These are phyloP conservation scores for Harpagifer antarcticus DNA, from an alignment of 2,797 vertebrate species.

Conservation along the genomic window DNA sequence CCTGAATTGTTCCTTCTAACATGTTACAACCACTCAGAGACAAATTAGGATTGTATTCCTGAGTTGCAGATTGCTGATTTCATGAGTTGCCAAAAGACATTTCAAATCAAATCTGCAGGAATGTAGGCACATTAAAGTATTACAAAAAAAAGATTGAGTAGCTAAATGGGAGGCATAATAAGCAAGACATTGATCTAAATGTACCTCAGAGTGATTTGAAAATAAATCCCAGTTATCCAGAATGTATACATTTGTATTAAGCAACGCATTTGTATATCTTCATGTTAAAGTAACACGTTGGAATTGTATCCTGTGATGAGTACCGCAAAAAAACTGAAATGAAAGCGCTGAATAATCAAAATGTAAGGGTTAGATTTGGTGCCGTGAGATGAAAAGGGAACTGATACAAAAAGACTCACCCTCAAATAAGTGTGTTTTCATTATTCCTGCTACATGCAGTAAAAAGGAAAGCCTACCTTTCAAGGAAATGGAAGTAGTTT, in stretches of 20 bases:
- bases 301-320: background rate
- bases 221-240: background rate
- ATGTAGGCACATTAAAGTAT: background rate
- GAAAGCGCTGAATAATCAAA: background rate
- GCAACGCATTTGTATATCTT: background rate
- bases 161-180: background rate
- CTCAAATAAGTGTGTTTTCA: background rate
- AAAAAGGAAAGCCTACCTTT: conserved; percentile 44
- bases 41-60: background rate
- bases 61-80: background rate
- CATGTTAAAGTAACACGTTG: background rate
- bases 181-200: background rate
- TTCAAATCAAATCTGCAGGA: background rate
- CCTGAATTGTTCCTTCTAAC: background rate
- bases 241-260: background rate
- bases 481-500: conserved; percentile 4
- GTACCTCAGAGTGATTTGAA: background rate
- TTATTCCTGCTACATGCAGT: background rate
- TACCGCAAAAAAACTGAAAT: background rate
- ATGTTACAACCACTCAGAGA: background rate
- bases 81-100: background rate
- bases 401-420: background rate
- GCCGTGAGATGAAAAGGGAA: background rate
- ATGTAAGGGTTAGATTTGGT: background rate
- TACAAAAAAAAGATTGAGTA: background rate